Conservation (phyloP, 2,797 vertebrate genomes). For the Anabacerthia variegaticeps region DNA sequence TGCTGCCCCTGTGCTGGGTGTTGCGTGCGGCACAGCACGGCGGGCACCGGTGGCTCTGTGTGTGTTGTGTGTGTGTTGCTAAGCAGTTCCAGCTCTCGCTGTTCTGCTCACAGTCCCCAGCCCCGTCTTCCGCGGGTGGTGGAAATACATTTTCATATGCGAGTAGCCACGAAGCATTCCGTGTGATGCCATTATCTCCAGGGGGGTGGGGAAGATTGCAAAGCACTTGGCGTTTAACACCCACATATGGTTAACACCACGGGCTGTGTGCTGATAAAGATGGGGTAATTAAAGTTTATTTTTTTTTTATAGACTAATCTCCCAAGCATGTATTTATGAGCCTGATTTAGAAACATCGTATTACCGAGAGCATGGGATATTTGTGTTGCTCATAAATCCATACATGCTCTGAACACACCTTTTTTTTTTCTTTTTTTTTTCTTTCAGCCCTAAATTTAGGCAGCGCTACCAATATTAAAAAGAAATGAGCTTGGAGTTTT, state of each 20-base stretch:
- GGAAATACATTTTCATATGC: slow-evolving; percentile 10
- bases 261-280: slow-evolving; percentile 61
- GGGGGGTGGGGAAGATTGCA: background rate
- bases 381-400: slow-evolving; percentile 40
- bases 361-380: slow-evolving; percentile 9
- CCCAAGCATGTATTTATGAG: slow-evolving; percentile 59
- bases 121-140: background rate
- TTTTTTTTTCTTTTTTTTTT: rapidly evolving
- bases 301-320: slow-evolving; percentile 63
- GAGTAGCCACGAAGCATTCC: background rate
- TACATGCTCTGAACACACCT: background rate
- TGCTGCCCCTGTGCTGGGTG: rapidly evolving
- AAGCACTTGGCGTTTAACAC: slow-evolving; percentile 48
- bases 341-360: slow-evolving; percentile 66
- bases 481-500: background rate
- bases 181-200: background rate
- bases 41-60: background rate
- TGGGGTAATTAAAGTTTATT: slow-evolving; percentile 67
- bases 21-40: rapidly evolving
- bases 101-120: background rate
- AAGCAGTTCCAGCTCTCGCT: background rate
- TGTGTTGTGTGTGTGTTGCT: background rate
- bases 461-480: background rate
- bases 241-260: slow-evolving; percentile 51
- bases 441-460: background rate